Evolutionary conservation across 2,113 vertebrate species (phyloP), one percentile per base, ranked within the genome.

Genomic region (Cyprinodon variegatus): DNA sequence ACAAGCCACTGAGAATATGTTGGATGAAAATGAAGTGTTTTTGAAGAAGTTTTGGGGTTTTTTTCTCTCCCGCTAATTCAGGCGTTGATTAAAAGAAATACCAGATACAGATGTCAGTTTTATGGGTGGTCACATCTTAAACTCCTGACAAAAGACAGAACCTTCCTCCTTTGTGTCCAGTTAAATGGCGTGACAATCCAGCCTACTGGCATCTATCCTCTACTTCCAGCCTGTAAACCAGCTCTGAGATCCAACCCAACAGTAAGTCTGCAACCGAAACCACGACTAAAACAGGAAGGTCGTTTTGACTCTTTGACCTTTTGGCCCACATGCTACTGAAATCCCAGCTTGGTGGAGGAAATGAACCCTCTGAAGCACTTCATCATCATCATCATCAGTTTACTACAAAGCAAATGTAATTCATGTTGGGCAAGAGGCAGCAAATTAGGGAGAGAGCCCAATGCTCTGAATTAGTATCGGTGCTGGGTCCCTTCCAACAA

Each of bases 41-140:
- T 29, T 29, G 29, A 29, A 29, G 29, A 29, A 29, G 29, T 29
- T 29, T 29, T 29, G 29, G 29, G 29, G 1, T 29, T 29, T 29
- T 29, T 29, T 29, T 29, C 29, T 29, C 29, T 29, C 29, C 1
- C 29, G 29, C 29, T 29, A 77, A 79, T 65, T 82, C 78, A 91
- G 89, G 89, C 87, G 86, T 85, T 46, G 70, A 88, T 57, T 70
- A 78, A 67, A 73, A 39, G n/a, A 41, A 61, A 83, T 11, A 79
- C 61, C 59, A n/a, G 82, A 79, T 11, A 40, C 86, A 89, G 89
- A 89, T 91, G 77, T 84, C 53, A 13, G 60, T 75, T 91, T 92
- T 89, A 89, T 83, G 85, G 85, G 84, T 81, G 89, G 90, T 93
- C 91, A 88, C 79, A 86, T 94, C 82, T 87, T 69, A 80, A 91